Evolutionary conservation across 2,888 invertebrate genomes (phyloP), one percentile per base, ranked within the genome.

Genomic region (Vesta saturnalis): DNA sequence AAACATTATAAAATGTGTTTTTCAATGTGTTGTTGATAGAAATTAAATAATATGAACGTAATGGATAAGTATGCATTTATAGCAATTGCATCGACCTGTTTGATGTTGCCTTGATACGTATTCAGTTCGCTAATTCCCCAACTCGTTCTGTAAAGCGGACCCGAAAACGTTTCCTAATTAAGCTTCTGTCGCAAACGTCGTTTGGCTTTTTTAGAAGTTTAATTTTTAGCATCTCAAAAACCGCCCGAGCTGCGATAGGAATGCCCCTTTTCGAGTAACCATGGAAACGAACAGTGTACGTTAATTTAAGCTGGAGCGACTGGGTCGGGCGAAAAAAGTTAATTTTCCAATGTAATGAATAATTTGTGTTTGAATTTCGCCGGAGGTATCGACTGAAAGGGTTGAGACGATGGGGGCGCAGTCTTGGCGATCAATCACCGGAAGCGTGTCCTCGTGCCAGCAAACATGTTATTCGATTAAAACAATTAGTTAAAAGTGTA

Each of bases 131-230:
- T 81, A 82, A 83, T 83, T 83, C 82, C 77, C 79, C 79, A 77
- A 71, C 78, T 76, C 78, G 79, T 83, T 82, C 83, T 83, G 83
- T 82, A 81, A 80, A 82, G 80, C 81, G 78, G 79, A 80, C 80
- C 80, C 78, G 78, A 81, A 83, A 84, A 83, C 83, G 83, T 82
- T 84, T 83, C 82, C 84, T 85, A 85, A 85, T 85, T 85, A 85
- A 85, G 83, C 83, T 80, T 82, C 84, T 84, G 84, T 84, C 84
- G 83, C 83, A 82, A 83, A 83, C 81, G 83, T 81, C 83, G 83
- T 83, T 83, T 81, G 79, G 81, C 81, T 82, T 83, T 83, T 83
- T 83, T 80, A 79, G 80, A 81, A 82, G 79, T 83, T 83, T 82
- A 83, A 84, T 84, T 83, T 83, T 84, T 82, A 79, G 79, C 80